Base-by-base conservation (phyloP, 2,888 invertebrate species). In the Drosophila mayaguana region DNA sequence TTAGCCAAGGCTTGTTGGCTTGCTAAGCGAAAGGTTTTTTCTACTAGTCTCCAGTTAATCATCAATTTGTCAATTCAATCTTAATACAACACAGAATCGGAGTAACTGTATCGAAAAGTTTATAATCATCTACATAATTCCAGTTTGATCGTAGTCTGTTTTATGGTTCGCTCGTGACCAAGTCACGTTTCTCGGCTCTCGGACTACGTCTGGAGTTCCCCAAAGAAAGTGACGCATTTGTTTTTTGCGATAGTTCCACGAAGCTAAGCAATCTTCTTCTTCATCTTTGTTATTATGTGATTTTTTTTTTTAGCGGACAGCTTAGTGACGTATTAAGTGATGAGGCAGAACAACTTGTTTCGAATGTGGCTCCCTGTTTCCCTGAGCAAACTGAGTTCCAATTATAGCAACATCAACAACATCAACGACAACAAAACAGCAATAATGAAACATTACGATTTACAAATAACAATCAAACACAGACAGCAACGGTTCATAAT, bases 141-240 rank as follows among this genome's bases (percentile, higher is more conserved):
- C 9, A 14, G 45, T 45, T 16, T 48, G 55, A 38, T 60, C 16
- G 8, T 0, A 28, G 42, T 55, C 43, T 25, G 28, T 38, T 22
- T 18, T 25, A 16, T 11, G 11, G 2, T 11, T 9, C 32, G 34
- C 50, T 54, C 56, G 56, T 75, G 68, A 55, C 67, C 25, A 68
- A 68, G 71, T 81, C 88, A 84, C 85, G 82, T 73, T 89, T 89
- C 59, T 42, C 28, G 25, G 51, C 5, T n/a, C n/a, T 25, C 18
- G 25, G 22, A 16, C 12, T 14, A 46, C 4, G 22, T 32, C 1
- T 18, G 40, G 66, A 61, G 40, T 75, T 65, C 71, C 65, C 76
- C 77, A 80, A 76, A 80, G 73, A 80, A 89, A 84, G 73, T 89
- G 83, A 83, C 89, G 67, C 80, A 83, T 65, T 40, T 45, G 56